phyloP scores from a whole-genome alignment of 37 sponge, comb jelly and placozoan genomes.

The Agelas oroides region DNA sequence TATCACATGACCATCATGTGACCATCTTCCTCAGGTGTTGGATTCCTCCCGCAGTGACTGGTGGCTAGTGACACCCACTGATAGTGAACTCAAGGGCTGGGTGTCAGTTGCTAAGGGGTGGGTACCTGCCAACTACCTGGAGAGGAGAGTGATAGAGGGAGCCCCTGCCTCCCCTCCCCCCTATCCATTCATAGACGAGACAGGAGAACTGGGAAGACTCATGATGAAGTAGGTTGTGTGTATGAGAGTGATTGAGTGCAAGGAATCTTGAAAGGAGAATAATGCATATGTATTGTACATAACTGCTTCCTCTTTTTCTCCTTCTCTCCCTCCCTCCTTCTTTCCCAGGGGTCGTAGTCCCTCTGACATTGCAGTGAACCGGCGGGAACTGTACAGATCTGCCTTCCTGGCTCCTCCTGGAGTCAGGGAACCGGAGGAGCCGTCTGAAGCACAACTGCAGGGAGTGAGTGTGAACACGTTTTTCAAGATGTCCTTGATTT shows the following conservation, averaged over 20 bases:
- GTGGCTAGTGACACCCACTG: slow-evolving; percentile 67
- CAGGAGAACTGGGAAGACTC: slow-evolving; percentile 42
- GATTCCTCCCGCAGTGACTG: slow-evolving; percentile 57
- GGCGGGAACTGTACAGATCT: slow-evolving; percentile 39
- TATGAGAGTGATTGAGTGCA: not conserved
- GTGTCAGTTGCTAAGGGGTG: slow-evolving; percentile 55
- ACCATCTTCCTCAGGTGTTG: slow-evolving; percentile 41
- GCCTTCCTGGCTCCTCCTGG: slow-evolving; percentile 35
- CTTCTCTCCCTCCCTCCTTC: slow-evolving; percentile 15
- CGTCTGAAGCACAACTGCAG: slow-evolving; percentile 46
- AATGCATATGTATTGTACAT: too few relatives aligned
- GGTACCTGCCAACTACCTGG: slow-evolving; percentile 81
- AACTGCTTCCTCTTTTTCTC: not conserved
- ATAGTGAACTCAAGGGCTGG: not conserved
- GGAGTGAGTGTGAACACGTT: slow-evolving; percentile 26
- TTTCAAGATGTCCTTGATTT: too few relatives aligned
- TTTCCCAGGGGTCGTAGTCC: not conserved
- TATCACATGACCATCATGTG: too few relatives aligned
- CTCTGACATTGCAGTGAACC: not conserved
- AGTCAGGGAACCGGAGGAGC: slow-evolving; percentile 10
- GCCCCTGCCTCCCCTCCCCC: slow-evolving; percentile 26
- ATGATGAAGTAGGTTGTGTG: slow-evolving; percentile 32
- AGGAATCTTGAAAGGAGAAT: too few relatives aligned
- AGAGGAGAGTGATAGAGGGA: not conserved
- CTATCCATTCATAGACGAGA: slow-evolving; percentile 50